Evolutionary conservation across 2,113 vertebrate genomes (phyloP).

Genomic region (Stigmatopora argus): DNA sequence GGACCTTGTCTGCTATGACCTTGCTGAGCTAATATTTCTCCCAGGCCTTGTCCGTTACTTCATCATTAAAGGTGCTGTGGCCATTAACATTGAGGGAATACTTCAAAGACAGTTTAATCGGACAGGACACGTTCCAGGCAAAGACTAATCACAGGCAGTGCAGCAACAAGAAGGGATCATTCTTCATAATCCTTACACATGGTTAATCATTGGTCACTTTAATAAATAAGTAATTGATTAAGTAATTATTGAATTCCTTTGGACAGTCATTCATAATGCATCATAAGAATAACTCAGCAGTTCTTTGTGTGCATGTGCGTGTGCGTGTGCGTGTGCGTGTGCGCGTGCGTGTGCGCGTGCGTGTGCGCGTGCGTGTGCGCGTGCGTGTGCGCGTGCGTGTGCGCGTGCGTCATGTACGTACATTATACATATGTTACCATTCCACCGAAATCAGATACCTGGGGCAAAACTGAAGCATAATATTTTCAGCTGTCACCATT

Average conservation of each 20-base stretch:
- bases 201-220: neutral
- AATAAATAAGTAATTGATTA: neutral
- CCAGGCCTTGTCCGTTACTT: conserved; percentile 60
- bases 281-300: neutral
- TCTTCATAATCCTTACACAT: neutral
- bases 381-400: too few relatives aligned
- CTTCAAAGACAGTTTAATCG: conserved; percentile 60
- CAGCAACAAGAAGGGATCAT: neutral
- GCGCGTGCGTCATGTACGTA: too few relatives aligned
- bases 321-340: too few relatives aligned
- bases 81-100: conserved; percentile 59
- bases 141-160: conserved; percentile 30
- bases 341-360: neutral
- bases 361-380: too few relatives aligned
- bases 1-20: conserved; percentile 66
- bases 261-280: neutral
- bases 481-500: too few relatives aligned
- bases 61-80: conserved; percentile 60
- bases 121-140: conserved; percentile 40
- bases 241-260: neutral
- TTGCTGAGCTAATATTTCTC: conserved; percentile 67
- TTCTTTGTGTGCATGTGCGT: too few relatives aligned
- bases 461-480: too few relatives aligned
- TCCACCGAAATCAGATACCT: too few relatives aligned
- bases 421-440: too few relatives aligned